These are phyloP conservation scores for Amphilophus citrinellus DNA, from an alignment of 2,113 vertebrate species.

Conservation along the genomic window DNA sequence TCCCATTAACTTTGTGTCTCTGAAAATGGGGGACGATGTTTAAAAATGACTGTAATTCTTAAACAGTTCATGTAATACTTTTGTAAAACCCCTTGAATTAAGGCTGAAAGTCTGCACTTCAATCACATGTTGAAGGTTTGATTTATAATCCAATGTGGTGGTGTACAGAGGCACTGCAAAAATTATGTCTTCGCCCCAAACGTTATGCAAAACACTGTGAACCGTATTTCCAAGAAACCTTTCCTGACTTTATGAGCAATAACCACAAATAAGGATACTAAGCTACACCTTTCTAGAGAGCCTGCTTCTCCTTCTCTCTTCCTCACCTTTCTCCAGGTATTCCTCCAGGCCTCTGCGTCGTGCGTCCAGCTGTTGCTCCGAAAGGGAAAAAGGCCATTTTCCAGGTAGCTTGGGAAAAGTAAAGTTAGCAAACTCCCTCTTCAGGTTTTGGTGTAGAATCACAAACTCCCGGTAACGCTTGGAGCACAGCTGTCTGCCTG, in stretches of 20 bases:
- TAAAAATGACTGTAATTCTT: neutral
- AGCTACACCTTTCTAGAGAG: neutral
- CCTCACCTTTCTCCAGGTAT: constrained; percentile 92
- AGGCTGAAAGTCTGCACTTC: no score
- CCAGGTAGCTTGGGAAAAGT: constrained; percentile 93
- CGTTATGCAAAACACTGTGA: neutral
- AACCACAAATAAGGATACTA: no score
- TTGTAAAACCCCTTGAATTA: neutral
- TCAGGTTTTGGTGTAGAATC: constrained; percentile 96
- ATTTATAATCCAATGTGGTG: neutral
- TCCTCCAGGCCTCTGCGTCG: constrained; percentile 95
- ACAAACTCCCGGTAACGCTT: constrained; percentile 96
- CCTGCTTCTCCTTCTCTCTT: no score
- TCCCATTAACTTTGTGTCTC: neutral
- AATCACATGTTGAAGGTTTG: neutral
- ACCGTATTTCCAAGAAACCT: neutral
- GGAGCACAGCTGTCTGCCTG: constrained; percentile 94
- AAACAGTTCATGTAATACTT: neutral
- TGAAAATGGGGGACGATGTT: neutral
- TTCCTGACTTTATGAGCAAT: neutral
- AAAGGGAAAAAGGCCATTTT: constrained; percentile 96
- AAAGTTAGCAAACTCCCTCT: constrained; percentile 93
- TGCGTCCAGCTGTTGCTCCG: constrained; percentile 94
- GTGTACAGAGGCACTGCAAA: neutral
- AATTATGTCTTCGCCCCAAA: neutral